Conservation (phyloP, 2,888 invertebrate genomes). For the Mechanitis messenoides region DNA sequence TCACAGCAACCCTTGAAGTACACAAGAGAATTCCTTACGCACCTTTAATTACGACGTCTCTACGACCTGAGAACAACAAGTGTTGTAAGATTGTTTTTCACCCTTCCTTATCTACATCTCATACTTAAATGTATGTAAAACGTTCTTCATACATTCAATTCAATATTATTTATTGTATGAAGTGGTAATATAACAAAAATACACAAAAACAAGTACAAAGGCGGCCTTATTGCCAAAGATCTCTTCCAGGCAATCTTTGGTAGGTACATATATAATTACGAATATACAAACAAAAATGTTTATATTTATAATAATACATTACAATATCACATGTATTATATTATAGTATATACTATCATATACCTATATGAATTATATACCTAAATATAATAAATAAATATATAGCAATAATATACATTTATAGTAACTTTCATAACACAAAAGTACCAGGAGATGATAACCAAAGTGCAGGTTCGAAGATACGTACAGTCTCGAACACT, state of each 20-base stretch:
- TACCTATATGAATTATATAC: neutral
- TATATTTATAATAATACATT: too few species aligned
- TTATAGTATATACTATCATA: neutral
- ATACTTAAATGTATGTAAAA: too few species aligned
- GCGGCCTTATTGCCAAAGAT: too few species aligned
- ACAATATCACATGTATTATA: too few species aligned
- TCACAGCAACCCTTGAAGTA: conserved; percentile 3
- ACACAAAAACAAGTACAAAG: too few species aligned
- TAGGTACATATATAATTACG: too few species aligned
- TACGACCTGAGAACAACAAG: neutral
- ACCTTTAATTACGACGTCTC: conserved; percentile 5
- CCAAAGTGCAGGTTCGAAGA: conserved; percentile 16
- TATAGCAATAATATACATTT: conserved; percentile 5
- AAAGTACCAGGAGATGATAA: conserved; percentile 23
- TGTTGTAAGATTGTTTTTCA: neutral
- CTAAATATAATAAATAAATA: conserved; percentile 1
- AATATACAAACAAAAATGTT: too few species aligned
- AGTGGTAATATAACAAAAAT: too few species aligned
- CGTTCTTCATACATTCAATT: too few species aligned
- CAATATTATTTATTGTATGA: too few species aligned
- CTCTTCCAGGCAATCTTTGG: too few species aligned
- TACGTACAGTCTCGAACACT: conserved; percentile 19
- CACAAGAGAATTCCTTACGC: conserved; percentile 6
- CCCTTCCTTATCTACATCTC: neutral
- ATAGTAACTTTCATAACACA: neutral